Evolutionary conservation across 1,140 invertebrate species (phyloP).

Genomic region (Microplitis demolitor): DNA sequence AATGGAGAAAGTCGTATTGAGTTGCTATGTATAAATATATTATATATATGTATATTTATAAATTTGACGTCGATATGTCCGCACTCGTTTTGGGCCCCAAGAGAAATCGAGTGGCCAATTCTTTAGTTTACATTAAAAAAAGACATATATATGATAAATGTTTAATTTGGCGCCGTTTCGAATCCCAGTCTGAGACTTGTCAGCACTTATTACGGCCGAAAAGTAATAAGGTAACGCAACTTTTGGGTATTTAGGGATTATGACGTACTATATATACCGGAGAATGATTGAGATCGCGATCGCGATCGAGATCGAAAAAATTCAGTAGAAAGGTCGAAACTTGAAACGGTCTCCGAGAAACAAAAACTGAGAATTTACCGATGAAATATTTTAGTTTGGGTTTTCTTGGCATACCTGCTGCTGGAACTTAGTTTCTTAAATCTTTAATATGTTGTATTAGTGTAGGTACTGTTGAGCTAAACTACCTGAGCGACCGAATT

Average conservation of each 20-base stretch:
- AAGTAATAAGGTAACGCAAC: too few relatives aligned
- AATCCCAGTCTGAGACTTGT: not conserved
- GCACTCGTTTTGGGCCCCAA: slow-evolving; percentile 13
- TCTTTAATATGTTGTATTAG: too few relatives aligned
- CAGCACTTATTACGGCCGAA: too few relatives aligned
- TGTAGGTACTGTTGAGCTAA: not conserved
- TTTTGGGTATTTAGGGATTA: too few relatives aligned
- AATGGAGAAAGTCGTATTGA: slow-evolving; percentile 15
- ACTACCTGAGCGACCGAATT: not conserved
- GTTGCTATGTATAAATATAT: not conserved
- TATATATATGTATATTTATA: not conserved
- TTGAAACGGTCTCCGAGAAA: not conserved
- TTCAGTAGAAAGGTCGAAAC: not conserved
- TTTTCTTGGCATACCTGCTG: not conserved
- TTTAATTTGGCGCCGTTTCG: not conserved
- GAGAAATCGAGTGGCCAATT: slow-evolving; percentile 7
- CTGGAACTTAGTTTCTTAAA: too few relatives aligned
- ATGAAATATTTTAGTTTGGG: not conserved
- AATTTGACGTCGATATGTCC: slow-evolving; percentile 15
- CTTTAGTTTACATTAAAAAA: not conserved
- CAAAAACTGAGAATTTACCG: not conserved
- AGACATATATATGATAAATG: not conserved
- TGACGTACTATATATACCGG: too few relatives aligned
- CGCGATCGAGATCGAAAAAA: too few relatives aligned
- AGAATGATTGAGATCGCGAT: too few relatives aligned